Evolutionary conservation across 2,797 vertebrate species (phyloP).

Genomic region (Channa striata): DNA sequence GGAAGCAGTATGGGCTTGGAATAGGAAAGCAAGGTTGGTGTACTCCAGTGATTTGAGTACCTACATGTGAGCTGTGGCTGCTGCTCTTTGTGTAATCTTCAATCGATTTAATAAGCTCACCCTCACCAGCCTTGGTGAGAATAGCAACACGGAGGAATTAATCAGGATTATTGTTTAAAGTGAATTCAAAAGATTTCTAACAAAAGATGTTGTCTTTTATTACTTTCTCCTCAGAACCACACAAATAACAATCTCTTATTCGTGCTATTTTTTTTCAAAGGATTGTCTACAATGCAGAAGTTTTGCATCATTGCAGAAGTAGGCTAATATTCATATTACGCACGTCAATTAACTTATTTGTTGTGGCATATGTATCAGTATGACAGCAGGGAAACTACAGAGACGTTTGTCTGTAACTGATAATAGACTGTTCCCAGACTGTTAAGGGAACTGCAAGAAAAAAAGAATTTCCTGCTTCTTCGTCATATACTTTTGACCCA

Average conservation of each 20-base stretch:
- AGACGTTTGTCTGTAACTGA: neutral
- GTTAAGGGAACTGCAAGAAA: neutral
- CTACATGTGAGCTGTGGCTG: conserved; percentile 1
- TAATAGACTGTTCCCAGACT: neutral
- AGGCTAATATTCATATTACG: neutral
- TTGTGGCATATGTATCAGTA: neutral
- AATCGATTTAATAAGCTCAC: conserved; percentile 18
- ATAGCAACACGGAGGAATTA: conserved; percentile 10
- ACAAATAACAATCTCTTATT: neutral
- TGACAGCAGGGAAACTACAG: neutral
- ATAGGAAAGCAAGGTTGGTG: neutral
- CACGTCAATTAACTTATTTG: neutral
- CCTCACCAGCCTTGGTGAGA: neutral
- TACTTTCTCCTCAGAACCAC: conserved; percentile 9
- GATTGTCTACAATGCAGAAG: neutral
- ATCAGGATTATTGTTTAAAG: conserved; percentile 1
- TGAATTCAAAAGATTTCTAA: neutral
- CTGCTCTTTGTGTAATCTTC: conserved; percentile 26
- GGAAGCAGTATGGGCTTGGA: neutral
- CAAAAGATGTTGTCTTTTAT: conserved; percentile 15
- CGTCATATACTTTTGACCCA: neutral
- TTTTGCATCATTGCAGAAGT: neutral
- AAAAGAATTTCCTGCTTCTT: neutral
- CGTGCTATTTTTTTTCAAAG: neutral
- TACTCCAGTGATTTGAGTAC: neutral